A percentile compares a stretch with the other conserved stretches of the same genome.
These are phyloP conservation scores for Drosophila hydei DNA, from an alignment of 1,140 invertebrate genomes.

Conservation along the genomic window DNA sequence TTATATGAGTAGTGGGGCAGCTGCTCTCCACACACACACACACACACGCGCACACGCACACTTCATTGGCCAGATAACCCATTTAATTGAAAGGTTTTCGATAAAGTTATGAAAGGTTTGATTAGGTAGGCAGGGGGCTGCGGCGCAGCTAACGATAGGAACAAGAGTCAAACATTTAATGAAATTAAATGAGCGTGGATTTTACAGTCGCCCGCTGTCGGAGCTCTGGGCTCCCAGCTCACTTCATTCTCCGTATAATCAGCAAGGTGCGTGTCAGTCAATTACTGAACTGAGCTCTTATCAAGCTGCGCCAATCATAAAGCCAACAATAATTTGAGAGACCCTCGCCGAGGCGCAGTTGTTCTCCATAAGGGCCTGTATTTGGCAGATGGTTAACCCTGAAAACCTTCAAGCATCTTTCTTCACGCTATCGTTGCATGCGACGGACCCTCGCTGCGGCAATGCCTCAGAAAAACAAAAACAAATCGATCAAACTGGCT, in stretches of 20 bases:
- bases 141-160: conserved; percentile 6
- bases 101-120: conserved; percentile 77
- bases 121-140: conserved; percentile 52
- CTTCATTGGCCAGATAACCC: conserved; percentile 70
- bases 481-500: conserved; percentile 64
- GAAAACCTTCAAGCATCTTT: conserved; percentile 1
- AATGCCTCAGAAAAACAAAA: conserved; percentile 1
- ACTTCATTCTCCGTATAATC: conserved; percentile 8
- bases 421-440: conserved; percentile 20
- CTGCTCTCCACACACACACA: conserved; percentile 1
- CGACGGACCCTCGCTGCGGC: conserved; percentile 49
- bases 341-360: too few relatives aligned
- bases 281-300: conserved; percentile 23
- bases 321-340: conserved; percentile 1
- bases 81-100: conserved; percentile 81
- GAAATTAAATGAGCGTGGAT: conserved; percentile 29
- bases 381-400: conserved; percentile 24
- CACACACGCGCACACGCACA: conserved; percentile 26
- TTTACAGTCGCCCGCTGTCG: conserved; percentile 5
- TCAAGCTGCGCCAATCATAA: conserved; percentile 44
- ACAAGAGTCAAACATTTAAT: conserved; percentile 41
- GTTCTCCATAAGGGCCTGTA: too few relatives aligned
- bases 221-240: neutral
- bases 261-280: conserved; percentile 26
- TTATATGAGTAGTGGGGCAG: neutral